A percentile compares a stretch with the other conserved stretches of the same genome.
phyloP scores from a whole-genome alignment of 1,140 invertebrate species.

The Danaus melanippus region DNA sequence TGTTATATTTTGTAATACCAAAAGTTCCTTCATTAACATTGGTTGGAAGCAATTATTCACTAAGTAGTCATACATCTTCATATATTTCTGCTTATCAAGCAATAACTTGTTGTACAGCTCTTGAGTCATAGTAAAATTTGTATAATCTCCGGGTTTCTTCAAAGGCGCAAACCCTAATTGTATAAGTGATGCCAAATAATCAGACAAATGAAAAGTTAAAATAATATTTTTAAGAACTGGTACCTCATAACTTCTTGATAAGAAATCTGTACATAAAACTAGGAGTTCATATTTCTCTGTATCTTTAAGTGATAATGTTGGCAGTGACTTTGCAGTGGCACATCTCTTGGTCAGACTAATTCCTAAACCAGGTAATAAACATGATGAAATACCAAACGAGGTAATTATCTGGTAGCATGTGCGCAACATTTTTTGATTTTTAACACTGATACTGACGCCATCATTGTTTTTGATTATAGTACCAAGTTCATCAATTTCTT shows the following conservation, averaged over 20 bases:
- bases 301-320: slow-evolving; percentile 38
- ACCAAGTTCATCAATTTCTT: slow-evolving; percentile 50
- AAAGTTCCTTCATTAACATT: slow-evolving; percentile 78
- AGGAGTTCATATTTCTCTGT: slow-evolving; percentile 59
- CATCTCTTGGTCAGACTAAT: slow-evolving; percentile 67
- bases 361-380: slow-evolving; percentile 78
- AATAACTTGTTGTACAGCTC: slow-evolving; percentile 71
- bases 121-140: slow-evolving; percentile 66
- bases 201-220: slow-evolving; percentile 63
- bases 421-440: slow-evolving; percentile 72
- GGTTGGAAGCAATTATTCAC: slow-evolving; percentile 74
- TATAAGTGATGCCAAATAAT: slow-evolving; percentile 78
- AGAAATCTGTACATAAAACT: slow-evolving; percentile 46
- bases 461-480: slow-evolving; percentile 41
- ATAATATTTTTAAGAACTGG: slow-evolving; percentile 64
- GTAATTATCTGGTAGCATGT: slow-evolving; percentile 74
- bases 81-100: slow-evolving; percentile 71
- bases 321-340: slow-evolving; percentile 29
- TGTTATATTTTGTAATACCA: slow-evolving; percentile 76
- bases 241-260: slow-evolving; percentile 45
- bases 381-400: slow-evolving; percentile 76
- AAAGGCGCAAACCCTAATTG: slow-evolving; percentile 79
- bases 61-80: slow-evolving; percentile 69
- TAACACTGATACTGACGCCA: slow-evolving; percentile 73
- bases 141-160: slow-evolving; percentile 70